Conservation (phyloP, 53 echinoderm and acorn worm genomes). For the Patiria pectinifera region DNA sequence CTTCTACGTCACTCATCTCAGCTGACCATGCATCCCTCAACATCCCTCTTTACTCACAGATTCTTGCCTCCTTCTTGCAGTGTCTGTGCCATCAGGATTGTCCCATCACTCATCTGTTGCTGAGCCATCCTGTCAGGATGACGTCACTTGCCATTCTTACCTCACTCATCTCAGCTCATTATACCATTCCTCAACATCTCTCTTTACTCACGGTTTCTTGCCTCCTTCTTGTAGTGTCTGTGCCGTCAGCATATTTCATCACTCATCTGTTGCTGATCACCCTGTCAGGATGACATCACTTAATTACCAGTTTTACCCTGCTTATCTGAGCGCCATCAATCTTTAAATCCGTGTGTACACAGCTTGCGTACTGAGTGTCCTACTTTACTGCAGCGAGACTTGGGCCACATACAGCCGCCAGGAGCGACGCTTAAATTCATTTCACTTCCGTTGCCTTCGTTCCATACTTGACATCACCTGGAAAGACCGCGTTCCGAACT, state of each 20-base stretch:
- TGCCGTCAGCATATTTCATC: background rate
- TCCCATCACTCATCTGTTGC: background rate
- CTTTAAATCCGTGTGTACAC: no score
- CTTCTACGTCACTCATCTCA: constrained; percentile 14
- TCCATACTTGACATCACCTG: no score
- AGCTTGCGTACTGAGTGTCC: no score
- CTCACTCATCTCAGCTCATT: constrained; percentile 26
- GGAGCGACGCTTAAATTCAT: no score
- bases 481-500: no score
- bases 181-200: background rate
- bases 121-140: constrained; percentile 1
- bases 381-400: no score
- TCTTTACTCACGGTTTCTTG: no score
- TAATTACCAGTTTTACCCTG: no score
- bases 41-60: background rate
- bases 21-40: constrained; percentile 18
- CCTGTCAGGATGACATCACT: no score
- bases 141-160: background rate
- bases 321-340: no score
- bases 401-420: no score
- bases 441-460: no score
- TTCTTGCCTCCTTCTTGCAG: background rate
- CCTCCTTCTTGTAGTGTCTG: background rate
- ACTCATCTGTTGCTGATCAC: background rate
- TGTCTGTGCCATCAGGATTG: background rate